These are phyloP conservation scores for Trinorchestia longiramus DNA, from an alignment of 1,140 invertebrate species.

Conservation along the genomic window DNA sequence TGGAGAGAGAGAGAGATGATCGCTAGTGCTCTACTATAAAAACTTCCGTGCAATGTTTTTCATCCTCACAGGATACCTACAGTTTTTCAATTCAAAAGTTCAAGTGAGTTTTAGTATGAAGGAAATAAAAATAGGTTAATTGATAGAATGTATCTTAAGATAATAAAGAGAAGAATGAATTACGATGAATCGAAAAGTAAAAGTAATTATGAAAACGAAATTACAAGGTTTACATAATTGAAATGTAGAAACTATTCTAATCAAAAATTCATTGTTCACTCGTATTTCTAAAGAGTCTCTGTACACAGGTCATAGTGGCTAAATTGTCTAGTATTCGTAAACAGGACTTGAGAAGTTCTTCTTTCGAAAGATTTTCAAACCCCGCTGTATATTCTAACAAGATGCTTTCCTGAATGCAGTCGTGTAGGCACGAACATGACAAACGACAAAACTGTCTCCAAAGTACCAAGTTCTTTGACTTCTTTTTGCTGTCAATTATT, in stretches of 20 bases:
- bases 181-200: background rate
- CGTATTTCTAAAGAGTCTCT: background rate
- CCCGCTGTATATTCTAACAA: background rate
- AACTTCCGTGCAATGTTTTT: no score
- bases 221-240: background rate
- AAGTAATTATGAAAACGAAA: background rate
- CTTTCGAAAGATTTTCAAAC: background rate
- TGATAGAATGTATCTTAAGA: background rate
- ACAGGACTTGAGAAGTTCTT: background rate
- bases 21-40: no score
- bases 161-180: background rate
- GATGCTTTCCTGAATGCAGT: background rate
- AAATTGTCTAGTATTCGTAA: background rate
- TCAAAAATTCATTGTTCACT: background rate
- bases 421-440: background rate
- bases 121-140: no score
- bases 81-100: background rate
- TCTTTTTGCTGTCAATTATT: background rate
- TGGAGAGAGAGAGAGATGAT: no score
- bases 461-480: background rate
- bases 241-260: background rate
- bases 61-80: no score
- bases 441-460: background rate
- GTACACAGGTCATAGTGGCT: background rate
- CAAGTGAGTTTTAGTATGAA: background rate